These are phyloP conservation scores for Harmothoe impar DNA, from an alignment of 2,888 invertebrate genomes.

Conservation along the genomic window DNA sequence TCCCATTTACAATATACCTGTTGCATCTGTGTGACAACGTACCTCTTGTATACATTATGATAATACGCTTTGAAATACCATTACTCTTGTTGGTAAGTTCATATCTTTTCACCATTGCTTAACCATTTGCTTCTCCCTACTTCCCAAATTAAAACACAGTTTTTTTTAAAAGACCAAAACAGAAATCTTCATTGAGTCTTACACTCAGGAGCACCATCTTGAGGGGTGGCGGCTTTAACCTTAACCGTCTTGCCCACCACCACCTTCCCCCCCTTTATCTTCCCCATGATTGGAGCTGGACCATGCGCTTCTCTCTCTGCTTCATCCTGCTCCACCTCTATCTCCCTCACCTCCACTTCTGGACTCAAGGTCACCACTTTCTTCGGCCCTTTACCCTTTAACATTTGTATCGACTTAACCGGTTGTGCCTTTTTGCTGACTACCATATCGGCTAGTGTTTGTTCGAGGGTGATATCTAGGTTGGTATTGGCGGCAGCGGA, in stretches of 20 bases:
- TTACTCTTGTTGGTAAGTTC: too few relatives aligned
- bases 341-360: neutral
- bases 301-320: neutral
- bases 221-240: neutral
- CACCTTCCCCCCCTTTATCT: neutral
- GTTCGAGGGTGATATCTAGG: neutral
- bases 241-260: neutral
- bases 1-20: too few relatives aligned
- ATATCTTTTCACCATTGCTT: too few relatives aligned
- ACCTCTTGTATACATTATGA: too few relatives aligned
- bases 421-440: neutral
- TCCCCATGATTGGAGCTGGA: neutral
- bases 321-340: neutral
- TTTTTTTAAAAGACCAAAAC: neutral
- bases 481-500: neutral
- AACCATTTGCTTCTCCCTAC: too few relatives aligned
- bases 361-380: neutral
- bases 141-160: too few relatives aligned
- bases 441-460: neutral
- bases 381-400: neutral
- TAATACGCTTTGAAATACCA: too few relatives aligned
- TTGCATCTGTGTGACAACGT: too few relatives aligned
- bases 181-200: neutral
- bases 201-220: constrained; percentile 4
- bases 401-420: neutral